Base-by-base conservation (phyloP, 2,888 invertebrate species). In the Sarcophaga rosellei region DNA sequence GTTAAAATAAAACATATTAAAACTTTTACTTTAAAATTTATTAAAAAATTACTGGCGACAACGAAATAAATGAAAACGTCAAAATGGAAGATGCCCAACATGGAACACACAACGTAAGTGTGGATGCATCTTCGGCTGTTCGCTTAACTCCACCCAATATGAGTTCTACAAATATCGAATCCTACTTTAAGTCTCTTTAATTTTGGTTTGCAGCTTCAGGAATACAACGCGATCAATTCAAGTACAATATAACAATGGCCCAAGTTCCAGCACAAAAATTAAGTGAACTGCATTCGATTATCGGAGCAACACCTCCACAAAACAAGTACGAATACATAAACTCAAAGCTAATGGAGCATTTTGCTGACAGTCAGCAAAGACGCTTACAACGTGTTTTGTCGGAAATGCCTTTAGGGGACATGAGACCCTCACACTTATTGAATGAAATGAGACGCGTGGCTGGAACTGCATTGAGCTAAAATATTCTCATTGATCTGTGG, bases 191-290 rank as follows among this genome's bases (percentile, higher is more conserved):
- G 76, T 76, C 80, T 1, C 35, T 80, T 5, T 73, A 83, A 35
- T 86, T 86, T 47, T 83, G 81, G 83, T 80, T 86, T 69, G 83
- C 80, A 0, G 86, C 69, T 3, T 35, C 8, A 35, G 35, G 35
- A 35, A 35, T 35, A 57, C 20, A 47, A 2, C 70, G 25, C 3
- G 83, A 86, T 35, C 15, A 59, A n/a, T 47, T 25, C 8, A 84
- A 70, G 57, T 84, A 70, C 25, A 83, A 82, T 10, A 75, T 83
- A 5, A 69, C 68, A 3, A 81, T 81, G 68, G 76, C 76, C n/a
- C 66, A 83, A 20, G 72, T 72, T 15, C 65, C 78, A 20, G 61
- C 70, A 21, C 45, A 74, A 57, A 82, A 79, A 12, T 70, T 82
- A 70, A 75, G 53, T 20, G 78, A 81, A 8, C 17, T 72, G 6